Evolutionary conservation across 2,888 invertebrate species (phyloP).

Genomic region (Silvanus unidentatus): DNA sequence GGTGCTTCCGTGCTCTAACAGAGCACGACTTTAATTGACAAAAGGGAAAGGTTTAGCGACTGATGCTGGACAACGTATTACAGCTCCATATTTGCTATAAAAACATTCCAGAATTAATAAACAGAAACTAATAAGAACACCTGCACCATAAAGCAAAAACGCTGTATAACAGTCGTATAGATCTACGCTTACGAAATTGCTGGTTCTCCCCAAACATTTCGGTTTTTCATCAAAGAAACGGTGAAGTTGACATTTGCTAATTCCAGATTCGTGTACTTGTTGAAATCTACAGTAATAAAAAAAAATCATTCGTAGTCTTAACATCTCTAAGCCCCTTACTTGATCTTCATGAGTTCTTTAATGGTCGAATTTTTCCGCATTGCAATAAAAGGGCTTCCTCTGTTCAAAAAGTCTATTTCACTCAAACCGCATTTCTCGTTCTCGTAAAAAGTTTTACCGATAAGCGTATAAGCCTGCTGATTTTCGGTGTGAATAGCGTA

Average conservation of each 20-base stretch:
- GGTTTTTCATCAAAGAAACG: slow-evolving; percentile 57
- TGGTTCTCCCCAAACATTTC: slow-evolving; percentile 51
- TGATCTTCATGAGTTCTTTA: slow-evolving; percentile 52
- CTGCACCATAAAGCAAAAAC: slow-evolving; percentile 31
- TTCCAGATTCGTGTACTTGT: slow-evolving; percentile 52
- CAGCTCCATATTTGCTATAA: no score
- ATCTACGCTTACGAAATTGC: slow-evolving; percentile 57
- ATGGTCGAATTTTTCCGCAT: slow-evolving; percentile 51
- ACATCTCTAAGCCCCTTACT: slow-evolving; percentile 55
- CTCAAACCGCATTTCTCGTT: slow-evolving; percentile 65
- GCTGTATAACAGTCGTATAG: slow-evolving; percentile 55
- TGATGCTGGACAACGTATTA: no score
- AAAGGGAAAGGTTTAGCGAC: no score
- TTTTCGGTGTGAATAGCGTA: slow-evolving; percentile 66
- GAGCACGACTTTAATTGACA: no score
- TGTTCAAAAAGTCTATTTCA: slow-evolving; percentile 54
- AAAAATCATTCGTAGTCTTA: no score
- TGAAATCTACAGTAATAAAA: no score
- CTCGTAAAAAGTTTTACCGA: slow-evolving; percentile 61
- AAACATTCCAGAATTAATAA: no score
- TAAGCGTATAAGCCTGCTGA: slow-evolving; percentile 59
- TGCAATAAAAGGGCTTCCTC: slow-evolving; percentile 50
- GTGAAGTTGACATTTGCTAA: slow-evolving; percentile 51
- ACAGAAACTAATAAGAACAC: no score
- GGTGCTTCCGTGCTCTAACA: no score